Base-by-base conservation (phyloP, 1,140 invertebrate species). In the Ptiloglossa arizonensis region DNA sequence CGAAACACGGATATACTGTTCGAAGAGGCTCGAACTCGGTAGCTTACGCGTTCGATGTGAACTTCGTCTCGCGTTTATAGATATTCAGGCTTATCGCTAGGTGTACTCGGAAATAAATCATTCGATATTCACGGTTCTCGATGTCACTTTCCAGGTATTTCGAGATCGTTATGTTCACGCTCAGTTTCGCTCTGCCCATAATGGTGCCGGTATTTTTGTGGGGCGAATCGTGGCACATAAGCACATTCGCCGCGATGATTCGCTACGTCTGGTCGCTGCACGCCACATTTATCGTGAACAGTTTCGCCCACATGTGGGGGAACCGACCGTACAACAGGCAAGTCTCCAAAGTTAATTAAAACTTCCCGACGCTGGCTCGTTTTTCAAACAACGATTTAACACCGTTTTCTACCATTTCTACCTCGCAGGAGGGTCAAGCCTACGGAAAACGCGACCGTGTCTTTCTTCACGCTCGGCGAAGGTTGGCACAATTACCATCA, bases 251-350 rank as follows among this genome's bases (percentile, higher is more conserved):
- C 94, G 8, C 94, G 94, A 83, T 94, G 93, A 27, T 89, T 96
- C 95, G 97, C n/a, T 98, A 98, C 90, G 93, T 95, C 11, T 87
- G 95, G 77, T 94, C 93, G 17, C 93, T 99, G 57, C 96, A 99
- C 92, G 95, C 95, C 74, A 98, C 98, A 17, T 98, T 97, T 96
- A 93, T 96, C 8, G 97, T 99, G 41, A 99, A 99, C 91, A 97
- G 96, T 87, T 95, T 96, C 70, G 97, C 97, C 27, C 97, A 98
- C 88, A 94, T 97, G 81, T 97, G 94, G 93, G 97, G 97, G 35
- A 94, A 94, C 83, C 95, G 95, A 81, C 97, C 97, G 0, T 98
- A 97, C 88, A 96, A 94, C 81, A 93, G 81, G 93, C 94, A 87
- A 89, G 87, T 50, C 22, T 89, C 38, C 24, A 44, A 17, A 50